Evolutionary conservation across 2,888 invertebrate species (phyloP).

Genomic region (Galeruca laticollis): DNA sequence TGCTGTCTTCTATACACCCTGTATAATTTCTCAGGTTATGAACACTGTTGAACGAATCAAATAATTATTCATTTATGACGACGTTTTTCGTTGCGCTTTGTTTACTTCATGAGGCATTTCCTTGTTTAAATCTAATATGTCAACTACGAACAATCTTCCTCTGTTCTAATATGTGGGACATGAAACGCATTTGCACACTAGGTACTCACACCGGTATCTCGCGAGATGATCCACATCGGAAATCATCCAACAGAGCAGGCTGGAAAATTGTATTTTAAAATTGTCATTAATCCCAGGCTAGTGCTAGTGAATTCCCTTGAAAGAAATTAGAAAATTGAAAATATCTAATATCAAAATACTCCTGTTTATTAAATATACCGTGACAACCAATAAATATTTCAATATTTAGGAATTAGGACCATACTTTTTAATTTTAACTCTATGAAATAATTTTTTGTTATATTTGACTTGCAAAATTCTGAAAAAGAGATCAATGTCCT

Average conservation of each 20-base stretch:
- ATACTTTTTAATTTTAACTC: too few species aligned
- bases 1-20: not conserved
- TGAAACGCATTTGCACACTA: not conserved
- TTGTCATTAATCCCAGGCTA: not conserved
- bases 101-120: constrained; percentile 8
- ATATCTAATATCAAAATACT: too few species aligned
- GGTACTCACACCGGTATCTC: not conserved
- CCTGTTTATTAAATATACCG: too few species aligned
- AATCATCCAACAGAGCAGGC: not conserved
- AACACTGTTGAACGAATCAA: not conserved
- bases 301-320: not conserved
- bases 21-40: not conserved
- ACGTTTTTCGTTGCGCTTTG: not conserved
- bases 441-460: too few species aligned
- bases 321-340: too few species aligned
- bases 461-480: too few species aligned
- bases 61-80: not conserved
- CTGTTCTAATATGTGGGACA: not conserved
- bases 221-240: not conserved
- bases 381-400: too few species aligned
- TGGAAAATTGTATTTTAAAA: not conserved
- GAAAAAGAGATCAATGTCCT: too few species aligned
- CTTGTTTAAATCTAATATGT: constrained; percentile 3
- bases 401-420: too few species aligned
- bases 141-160: constrained; percentile 13